phyloP scores from a whole-genome alignment of 1,140 invertebrate species.

The Chlorops oryzae region DNA sequence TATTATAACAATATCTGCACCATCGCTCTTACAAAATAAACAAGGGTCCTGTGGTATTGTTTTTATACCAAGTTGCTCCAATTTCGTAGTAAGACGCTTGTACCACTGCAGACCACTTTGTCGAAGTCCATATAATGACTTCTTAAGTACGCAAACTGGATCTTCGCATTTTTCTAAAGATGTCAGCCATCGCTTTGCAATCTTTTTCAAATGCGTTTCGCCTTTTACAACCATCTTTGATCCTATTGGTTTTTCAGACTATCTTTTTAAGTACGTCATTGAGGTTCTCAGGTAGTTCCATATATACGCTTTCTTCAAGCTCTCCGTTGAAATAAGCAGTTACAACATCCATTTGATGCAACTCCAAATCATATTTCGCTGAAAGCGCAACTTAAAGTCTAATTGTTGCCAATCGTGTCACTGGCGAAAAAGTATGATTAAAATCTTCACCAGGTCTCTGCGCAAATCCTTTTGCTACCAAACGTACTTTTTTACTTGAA shows the following conservation, averaged over 20 bases:
- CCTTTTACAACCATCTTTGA: neutral
- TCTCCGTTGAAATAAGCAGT: constrained; percentile 9
- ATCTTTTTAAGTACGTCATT: neutral
- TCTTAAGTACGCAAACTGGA: constrained; percentile 1
- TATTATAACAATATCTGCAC: too few species aligned
- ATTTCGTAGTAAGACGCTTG: neutral
- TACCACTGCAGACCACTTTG: neutral
- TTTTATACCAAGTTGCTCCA: neutral
- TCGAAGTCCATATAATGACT: constrained; percentile 3
- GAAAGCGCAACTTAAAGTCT: constrained; percentile 25
- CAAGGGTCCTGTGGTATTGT: neutral
- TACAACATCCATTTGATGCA: constrained; percentile 9
- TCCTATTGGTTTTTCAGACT: neutral
- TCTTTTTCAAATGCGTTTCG: neutral
- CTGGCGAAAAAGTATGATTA: constrained; percentile 40
- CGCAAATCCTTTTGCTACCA: constrained; percentile 38
- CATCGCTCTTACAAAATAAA: too few species aligned
- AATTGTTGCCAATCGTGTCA: constrained; percentile 30
- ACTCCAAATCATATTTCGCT: constrained; percentile 4
- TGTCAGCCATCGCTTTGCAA: neutral
- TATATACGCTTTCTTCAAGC: constrained; percentile 1
- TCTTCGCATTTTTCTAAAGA: too few species aligned
- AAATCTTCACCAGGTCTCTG: constrained; percentile 36
- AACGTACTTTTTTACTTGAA: constrained; percentile 47
- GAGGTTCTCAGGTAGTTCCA: constrained; percentile 1